These are phyloP conservation scores for Stichodactyla mertensii DNA, from an alignment of 64 coral and sea anemone species.

Conservation along the genomic window DNA sequence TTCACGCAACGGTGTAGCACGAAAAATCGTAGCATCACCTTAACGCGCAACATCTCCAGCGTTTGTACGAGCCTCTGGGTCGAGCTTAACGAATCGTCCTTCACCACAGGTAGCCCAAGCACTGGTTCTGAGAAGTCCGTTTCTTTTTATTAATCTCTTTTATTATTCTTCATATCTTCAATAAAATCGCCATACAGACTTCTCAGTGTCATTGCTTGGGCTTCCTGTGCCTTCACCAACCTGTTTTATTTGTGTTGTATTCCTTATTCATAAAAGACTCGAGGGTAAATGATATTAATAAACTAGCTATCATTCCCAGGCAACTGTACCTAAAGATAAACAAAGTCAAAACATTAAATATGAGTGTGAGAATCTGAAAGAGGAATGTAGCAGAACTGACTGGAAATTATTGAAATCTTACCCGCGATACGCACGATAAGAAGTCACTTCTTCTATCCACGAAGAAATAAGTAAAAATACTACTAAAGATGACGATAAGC, in stretches of 20 bases:
- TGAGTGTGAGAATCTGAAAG: neutral
- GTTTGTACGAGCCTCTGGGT: too few species aligned
- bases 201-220: too few species aligned
- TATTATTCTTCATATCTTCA: too few species aligned
- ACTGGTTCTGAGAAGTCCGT: too few species aligned
- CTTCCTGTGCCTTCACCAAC: neutral
- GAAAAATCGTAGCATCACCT: too few species aligned
- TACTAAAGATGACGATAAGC: slow-evolving; percentile 14
- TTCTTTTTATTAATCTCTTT: too few species aligned
- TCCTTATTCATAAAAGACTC: neutral
- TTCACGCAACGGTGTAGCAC: too few species aligned
- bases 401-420: neutral
- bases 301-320: neutral
- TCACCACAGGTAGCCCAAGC: too few species aligned
- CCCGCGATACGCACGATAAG: neutral
- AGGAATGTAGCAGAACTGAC: neutral
- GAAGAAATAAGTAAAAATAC: slow-evolving; percentile 43
- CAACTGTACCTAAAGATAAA: neutral
- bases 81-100: too few species aligned
- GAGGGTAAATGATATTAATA: neutral
- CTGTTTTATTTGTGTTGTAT: neutral
- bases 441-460: neutral
- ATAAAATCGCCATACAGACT: too few species aligned
- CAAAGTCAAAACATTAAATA: neutral
- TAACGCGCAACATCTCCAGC: too few species aligned